These are phyloP conservation scores for Crotalus horridus DNA, from an alignment of 2,113 vertebrate species.

Conservation along the genomic window DNA sequence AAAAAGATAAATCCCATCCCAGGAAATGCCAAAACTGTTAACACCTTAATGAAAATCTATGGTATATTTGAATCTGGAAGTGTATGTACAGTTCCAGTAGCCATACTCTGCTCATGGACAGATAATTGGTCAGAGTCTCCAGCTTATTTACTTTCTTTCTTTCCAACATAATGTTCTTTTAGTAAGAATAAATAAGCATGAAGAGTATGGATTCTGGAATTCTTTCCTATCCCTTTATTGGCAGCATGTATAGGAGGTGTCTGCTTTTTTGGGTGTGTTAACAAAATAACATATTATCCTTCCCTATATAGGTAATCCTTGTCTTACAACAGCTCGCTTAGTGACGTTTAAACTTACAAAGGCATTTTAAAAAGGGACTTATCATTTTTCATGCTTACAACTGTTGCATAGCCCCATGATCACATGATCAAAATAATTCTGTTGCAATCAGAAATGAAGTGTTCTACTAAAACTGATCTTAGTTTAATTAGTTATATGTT, in stretches of 20 bases:
- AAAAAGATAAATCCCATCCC: neutral
- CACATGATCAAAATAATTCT: neutral
- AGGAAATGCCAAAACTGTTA: neutral
- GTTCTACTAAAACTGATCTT: neutral
- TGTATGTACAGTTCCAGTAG: neutral
- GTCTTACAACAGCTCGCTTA: too few relatives aligned
- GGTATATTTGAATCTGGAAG: neutral
- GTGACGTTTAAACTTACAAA: too few relatives aligned
- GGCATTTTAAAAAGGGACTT: too few relatives aligned
- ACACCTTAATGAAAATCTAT: neutral
- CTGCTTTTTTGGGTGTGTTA: neutral
- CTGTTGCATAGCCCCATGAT: too few relatives aligned
- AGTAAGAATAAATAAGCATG: neutral
- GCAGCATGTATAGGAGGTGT: neutral
- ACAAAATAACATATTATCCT: neutral
- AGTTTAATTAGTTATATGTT: neutral
- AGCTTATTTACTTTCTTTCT: neutral
- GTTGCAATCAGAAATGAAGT: neutral
- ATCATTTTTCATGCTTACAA: too few relatives aligned
- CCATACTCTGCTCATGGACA: neutral
- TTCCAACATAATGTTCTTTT: neutral
- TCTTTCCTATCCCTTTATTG: neutral
- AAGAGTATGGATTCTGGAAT: neutral
- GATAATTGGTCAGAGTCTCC: neutral
- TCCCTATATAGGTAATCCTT: too few relatives aligned